Conservation (phyloP, 30 jellyfish, hydroid and myxozoan genomes). For the Morbakka virulenta region DNA sequence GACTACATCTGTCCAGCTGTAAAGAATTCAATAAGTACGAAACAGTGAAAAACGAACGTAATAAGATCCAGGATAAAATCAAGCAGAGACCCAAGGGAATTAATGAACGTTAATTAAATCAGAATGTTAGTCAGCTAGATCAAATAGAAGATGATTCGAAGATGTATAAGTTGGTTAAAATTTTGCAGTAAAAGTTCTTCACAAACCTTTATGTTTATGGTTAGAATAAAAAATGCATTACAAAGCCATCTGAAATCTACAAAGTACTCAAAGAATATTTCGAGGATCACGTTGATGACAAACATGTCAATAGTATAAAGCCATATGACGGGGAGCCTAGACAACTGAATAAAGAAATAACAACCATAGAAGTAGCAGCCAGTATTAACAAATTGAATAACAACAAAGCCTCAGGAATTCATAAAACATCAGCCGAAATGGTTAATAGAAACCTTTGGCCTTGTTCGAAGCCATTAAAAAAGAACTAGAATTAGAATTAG, state of each 20-base stretch:
- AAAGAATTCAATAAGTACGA: not conserved
- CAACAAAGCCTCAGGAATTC: conserved; percentile 28
- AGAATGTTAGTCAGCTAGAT: conserved; percentile 16
- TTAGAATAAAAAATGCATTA: conserved; percentile 21
- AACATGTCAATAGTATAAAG: conserved; percentile 3
- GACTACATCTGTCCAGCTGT: conserved; percentile 15
- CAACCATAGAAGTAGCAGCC: conserved; percentile 42
- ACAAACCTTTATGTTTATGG: conserved; percentile 18
- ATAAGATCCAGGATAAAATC: too few species aligned
- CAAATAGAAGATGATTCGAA: too few species aligned
- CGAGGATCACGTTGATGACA: conserved; percentile 22
- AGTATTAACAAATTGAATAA: conserved; percentile 20
- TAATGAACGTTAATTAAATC: conserved; percentile 12
- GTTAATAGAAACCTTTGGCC: too few species aligned
- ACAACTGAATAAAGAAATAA: conserved; percentile 33
- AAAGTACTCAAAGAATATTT: conserved; percentile 29
- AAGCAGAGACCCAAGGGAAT: conserved; percentile 15
- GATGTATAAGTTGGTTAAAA: conserved; percentile 5
- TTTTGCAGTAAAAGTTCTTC: conserved; percentile 12
- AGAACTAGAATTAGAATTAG: too few species aligned
- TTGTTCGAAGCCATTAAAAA: too few species aligned
- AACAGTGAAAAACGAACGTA: conserved; percentile 3
- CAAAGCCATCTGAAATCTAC: conserved; percentile 36
- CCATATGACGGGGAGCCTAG: conserved; percentile 27
- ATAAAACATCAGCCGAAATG: conserved; percentile 20